Conservation (phyloP, 2,888 invertebrate species). For the Mellilla xanthometata region DNA sequence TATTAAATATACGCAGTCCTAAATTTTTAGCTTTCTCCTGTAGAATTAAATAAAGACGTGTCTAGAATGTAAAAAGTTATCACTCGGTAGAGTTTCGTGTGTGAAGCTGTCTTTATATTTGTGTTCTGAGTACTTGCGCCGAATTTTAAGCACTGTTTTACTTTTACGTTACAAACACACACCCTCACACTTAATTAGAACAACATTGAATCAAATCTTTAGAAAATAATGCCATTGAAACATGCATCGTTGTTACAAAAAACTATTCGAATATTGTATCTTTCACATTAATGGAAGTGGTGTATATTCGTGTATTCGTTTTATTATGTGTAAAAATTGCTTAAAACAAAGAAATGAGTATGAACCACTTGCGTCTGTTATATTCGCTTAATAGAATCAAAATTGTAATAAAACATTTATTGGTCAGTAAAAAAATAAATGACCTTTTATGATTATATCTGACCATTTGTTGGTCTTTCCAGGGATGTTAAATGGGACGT, state of each 20-base stretch:
- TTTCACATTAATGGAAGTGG: no score
- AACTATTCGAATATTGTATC: no score
- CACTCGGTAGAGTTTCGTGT: slow-evolving; percentile 12
- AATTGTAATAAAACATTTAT: slow-evolving; percentile 18
- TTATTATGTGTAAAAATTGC: no score
- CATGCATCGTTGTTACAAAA: no score
- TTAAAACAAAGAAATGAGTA: no score
- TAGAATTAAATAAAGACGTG: slow-evolving; percentile 28
- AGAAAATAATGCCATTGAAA: no score
- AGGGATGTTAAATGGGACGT: slow-evolving; percentile 7
- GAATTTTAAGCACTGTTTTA: no score
- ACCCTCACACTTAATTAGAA: no score
- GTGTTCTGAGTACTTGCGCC: slow-evolving; percentile 12
- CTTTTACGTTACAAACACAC: no score
- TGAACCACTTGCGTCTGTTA: slow-evolving; percentile 14
- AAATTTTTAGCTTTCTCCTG: slow-evolving; percentile 20
- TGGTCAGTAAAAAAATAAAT: slow-evolving; percentile 9
- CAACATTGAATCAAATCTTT: no score
- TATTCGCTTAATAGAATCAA: slow-evolving; percentile 7
- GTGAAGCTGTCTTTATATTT: slow-evolving; percentile 16
- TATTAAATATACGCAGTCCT: slow-evolving; percentile 11
- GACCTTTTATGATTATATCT: slow-evolving; percentile 18
- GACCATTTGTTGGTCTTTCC: slow-evolving; percentile 18
- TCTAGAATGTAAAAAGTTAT: slow-evolving; percentile 20
- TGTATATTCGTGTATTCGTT: no score